Percentiles rank a stretch among this genome's conserved stretches.
phyloP scores from a whole-genome alignment of 1,140 invertebrate species.

The Hesperophylax magnus region DNA sequence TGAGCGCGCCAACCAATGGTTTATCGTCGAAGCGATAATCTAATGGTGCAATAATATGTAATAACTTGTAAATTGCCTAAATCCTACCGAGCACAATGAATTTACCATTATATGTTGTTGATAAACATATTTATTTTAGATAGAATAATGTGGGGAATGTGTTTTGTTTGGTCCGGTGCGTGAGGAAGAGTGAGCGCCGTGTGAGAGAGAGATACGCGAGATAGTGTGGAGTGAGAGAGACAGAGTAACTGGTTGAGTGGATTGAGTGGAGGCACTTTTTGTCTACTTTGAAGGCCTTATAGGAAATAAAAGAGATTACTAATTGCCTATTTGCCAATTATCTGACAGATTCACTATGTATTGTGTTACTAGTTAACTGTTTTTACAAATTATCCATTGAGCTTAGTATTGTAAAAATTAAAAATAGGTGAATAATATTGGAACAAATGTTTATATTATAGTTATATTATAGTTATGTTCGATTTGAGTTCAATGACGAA shows the following conservation, averaged over 20 bases:
- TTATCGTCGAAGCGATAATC: constrained; percentile 54
- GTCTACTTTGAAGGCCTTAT: constrained; percentile 59
- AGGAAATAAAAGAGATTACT: constrained; percentile 56
- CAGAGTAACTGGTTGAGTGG: background rate
- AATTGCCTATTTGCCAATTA: constrained; percentile 59
- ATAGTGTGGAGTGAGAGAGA: constrained; percentile 8
- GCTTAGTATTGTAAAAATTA: constrained; percentile 57
- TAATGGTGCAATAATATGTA: constrained; percentile 58
- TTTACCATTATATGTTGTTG: constrained; percentile 59
- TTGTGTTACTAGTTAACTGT: constrained; percentile 55
- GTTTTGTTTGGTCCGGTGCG: constrained; percentile 49
- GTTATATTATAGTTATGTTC: constrained; percentile 46
- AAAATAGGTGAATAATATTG: constrained; percentile 53
- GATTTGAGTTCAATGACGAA: constrained; percentile 51
- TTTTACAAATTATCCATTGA: constrained; percentile 59
- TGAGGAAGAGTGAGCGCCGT: constrained; percentile 25
- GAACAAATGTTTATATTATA: constrained; percentile 44
- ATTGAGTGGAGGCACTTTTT: constrained; percentile 51
- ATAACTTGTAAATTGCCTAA: constrained; percentile 58
- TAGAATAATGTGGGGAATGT: constrained; percentile 58
- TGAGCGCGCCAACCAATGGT: constrained; percentile 60
- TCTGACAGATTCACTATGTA: constrained; percentile 55
- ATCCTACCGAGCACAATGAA: constrained; percentile 59
- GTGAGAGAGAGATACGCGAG: constrained; percentile 19
- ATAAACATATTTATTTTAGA: constrained; percentile 59